Conservation (phyloP, 1,140 invertebrate species). For the Elysia chlorotica region DNA sequence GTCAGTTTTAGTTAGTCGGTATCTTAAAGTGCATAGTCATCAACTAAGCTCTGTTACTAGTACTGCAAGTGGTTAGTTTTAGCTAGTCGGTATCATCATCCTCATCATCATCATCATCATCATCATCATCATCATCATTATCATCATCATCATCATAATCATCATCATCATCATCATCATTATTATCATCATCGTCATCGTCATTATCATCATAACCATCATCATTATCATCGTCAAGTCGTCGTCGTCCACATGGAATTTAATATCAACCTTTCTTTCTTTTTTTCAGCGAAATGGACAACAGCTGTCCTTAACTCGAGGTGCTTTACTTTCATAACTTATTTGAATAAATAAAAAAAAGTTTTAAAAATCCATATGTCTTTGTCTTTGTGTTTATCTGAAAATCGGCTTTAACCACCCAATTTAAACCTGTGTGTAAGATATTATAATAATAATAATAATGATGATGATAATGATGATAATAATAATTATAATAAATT, state of each 20-base stretch:
- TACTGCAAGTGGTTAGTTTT: too few relatives aligned
- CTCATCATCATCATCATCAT: not conserved
- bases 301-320: not conserved
- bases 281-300: too few relatives aligned
- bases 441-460: not conserved
- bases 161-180: not conserved
- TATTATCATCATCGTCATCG: not conserved
- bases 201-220: not conserved
- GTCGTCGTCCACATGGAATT: too few relatives aligned
- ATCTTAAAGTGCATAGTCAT: too few relatives aligned
- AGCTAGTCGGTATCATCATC: too few relatives aligned
- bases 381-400: not conserved
- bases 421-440: not conserved
- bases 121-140: not conserved
- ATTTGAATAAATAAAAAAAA: not conserved
- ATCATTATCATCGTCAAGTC: not conserved
- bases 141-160: not conserved
- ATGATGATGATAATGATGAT: not conserved
- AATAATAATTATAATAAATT: not conserved
- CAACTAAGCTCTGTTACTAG: too few relatives aligned
- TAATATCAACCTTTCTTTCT: too few relatives aligned
- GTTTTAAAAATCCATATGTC: not conserved
- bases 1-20: too few relatives aligned
- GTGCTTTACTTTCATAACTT: not conserved
- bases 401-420: not conserved